Percentiles rank a stretch among this genome's conserved stretches.
Conservation (phyloP, 2,797 vertebrate species). For the Centroberyx gerrardi region DNA sequence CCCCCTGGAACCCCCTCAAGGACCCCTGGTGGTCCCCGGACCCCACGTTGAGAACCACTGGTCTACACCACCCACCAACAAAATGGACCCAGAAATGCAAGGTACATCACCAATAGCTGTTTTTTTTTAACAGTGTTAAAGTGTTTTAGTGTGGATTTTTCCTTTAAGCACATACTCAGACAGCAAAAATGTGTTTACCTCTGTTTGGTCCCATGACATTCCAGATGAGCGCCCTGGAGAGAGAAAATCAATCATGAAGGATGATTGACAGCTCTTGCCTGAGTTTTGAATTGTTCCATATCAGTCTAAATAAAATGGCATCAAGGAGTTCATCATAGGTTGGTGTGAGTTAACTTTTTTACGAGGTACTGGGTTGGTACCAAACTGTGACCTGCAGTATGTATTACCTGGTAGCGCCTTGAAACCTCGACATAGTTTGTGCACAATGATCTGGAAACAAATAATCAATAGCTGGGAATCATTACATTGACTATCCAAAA, state of each 20-base stretch:
- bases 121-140: no score
- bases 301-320: no score
- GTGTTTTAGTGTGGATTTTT: no score
- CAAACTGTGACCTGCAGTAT: not conserved
- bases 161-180: not conserved
- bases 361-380: not conserved
- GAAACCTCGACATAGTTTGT: constrained; percentile 6
- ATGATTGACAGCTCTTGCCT: not conserved
- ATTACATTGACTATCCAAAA: not conserved
- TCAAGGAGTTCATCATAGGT: no score
- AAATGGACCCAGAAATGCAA: no score
- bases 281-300: not conserved
- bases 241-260: constrained; percentile 10
- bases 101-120: no score
- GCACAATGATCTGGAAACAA: constrained; percentile 61
- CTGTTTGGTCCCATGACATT: constrained; percentile 62
- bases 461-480: constrained; percentile 1
- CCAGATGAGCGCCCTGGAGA: constrained; percentile 66
- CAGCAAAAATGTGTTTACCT: constrained; percentile 60
- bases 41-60: no score
- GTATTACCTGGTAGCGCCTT: constrained; percentile 64
- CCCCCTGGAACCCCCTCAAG: no score
- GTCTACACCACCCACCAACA: no score
- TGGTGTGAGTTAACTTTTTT: not conserved
- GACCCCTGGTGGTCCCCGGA: no score